Percentiles rank a stretch among this genome's conserved stretches.
Evolutionary conservation across 2,797 vertebrate genomes (phyloP).

Genomic region (Chloroceryle amazona): DNA sequence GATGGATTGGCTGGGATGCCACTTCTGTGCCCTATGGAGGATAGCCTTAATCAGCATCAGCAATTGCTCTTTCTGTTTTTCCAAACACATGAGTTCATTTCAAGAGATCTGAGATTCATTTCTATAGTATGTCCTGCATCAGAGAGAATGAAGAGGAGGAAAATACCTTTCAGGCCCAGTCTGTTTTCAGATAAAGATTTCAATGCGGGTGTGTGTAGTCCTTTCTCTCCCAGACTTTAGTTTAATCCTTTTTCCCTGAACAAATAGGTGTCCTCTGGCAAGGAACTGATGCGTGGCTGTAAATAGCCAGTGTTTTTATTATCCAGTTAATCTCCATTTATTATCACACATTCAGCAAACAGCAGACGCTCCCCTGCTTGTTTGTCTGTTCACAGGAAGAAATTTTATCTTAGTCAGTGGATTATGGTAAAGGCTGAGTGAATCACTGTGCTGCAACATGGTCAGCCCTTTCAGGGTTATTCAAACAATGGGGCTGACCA

Average conservation of each 20-base stretch:
- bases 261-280: constrained; percentile 73
- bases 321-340: constrained; percentile 83
- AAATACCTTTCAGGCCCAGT: constrained; percentile 42
- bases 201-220: constrained; percentile 49
- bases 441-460: constrained; percentile 80
- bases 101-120: constrained; percentile 39
- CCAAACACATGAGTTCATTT: constrained; percentile 25
- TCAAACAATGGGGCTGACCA: constrained; percentile 84
- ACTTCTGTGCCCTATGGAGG: background rate
- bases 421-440: constrained; percentile 81
- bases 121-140: background rate
- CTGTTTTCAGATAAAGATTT: constrained; percentile 73
- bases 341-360: constrained; percentile 84
- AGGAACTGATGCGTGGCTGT: constrained; percentile 77
- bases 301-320: constrained; percentile 81
- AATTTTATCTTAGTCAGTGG: constrained; percentile 84
- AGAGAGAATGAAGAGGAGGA: constrained; percentile 52
- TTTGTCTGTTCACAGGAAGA: constrained; percentile 82
- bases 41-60: constrained; percentile 2
- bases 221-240: constrained; percentile 73
- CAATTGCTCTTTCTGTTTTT: background rate
- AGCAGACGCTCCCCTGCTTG: constrained; percentile 64
- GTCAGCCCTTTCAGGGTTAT: constrained; percentile 84
- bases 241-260: constrained; percentile 77
- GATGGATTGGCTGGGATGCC: background rate